A percentile compares a stretch with the other conserved stretches of the same genome.
These are phyloP conservation scores for Balaeniceps rex DNA, from an alignment of 2,113 vertebrate species.

Conservation along the genomic window DNA sequence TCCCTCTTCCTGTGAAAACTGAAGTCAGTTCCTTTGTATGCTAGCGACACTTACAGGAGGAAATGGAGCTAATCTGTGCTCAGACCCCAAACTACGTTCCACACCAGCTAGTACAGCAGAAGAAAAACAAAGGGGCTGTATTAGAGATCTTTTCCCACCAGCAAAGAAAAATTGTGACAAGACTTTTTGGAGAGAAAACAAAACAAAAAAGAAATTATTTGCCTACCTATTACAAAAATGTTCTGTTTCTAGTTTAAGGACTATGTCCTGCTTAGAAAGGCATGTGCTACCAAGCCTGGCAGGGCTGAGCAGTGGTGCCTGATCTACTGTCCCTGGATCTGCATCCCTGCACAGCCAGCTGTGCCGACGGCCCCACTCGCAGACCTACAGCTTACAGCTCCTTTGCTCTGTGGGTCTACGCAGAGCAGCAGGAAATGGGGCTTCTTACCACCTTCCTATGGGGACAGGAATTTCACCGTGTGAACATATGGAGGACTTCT, in stretches of 20 bases:
- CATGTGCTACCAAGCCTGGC: not conserved
- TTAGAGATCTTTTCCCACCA: not conserved
- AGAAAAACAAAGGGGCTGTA: not conserved
- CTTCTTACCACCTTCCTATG: not conserved
- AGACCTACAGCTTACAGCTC: not conserved
- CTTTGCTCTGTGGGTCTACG: not conserved
- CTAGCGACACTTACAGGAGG: slow-evolving; percentile 39
- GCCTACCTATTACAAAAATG: not conserved
- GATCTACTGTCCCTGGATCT: not conserved
- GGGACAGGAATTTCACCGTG: not conserved
- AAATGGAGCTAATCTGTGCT: not conserved
- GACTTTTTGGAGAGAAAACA: not conserved
- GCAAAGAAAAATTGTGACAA: not conserved
- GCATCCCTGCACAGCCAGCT: not conserved
- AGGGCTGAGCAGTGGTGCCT: not conserved
- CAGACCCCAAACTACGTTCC: not conserved
- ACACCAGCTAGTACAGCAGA: not conserved
- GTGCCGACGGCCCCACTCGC: not conserved
- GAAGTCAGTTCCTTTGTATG: slow-evolving; percentile 1
- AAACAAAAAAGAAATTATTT: not conserved
- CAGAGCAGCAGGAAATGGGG: not conserved
- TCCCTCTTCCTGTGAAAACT: not conserved
- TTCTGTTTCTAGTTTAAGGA: not conserved
- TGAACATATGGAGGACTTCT: not conserved
- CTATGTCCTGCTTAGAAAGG: not conserved